These are phyloP conservation scores for Gymnoscelis rufifasciata DNA, from an alignment of 2,888 invertebrate species.

Conservation along the genomic window DNA sequence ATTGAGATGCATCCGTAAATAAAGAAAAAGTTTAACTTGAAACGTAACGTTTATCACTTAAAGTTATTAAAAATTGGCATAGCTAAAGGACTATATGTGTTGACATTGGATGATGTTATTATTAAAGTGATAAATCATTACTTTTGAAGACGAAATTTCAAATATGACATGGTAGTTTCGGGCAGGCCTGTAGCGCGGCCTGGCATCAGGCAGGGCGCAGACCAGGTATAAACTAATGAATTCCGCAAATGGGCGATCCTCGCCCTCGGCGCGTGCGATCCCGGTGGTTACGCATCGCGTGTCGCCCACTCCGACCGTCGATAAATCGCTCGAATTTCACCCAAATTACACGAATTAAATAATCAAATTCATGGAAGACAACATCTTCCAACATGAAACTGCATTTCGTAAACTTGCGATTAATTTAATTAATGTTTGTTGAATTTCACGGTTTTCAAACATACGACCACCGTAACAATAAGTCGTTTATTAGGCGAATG, in stretches of 20 bases:
- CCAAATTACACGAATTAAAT: constrained; percentile 8
- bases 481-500: background rate
- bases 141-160: too few relatives aligned
- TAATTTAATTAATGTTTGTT: too few relatives aligned
- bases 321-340: constrained; percentile 16
- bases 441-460: too few relatives aligned
- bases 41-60: too few relatives aligned
- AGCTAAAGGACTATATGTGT: too few relatives aligned
- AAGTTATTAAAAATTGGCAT: too few relatives aligned
- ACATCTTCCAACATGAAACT: background rate
- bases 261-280: constrained; percentile 23
- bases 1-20: too few relatives aligned
- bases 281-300: constrained; percentile 24
- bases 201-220: background rate
- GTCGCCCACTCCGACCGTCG: constrained; percentile 13
- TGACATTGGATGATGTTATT: too few relatives aligned
- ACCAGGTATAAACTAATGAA: constrained; percentile 13
- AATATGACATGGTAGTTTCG: background rate
- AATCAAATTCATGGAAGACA: background rate
- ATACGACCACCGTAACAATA: background rate
- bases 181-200: background rate
- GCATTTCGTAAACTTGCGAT: background rate
- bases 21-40: too few relatives aligned
- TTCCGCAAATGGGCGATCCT: background rate
- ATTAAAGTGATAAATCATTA: too few relatives aligned